Percentiles rank a stretch among this genome's conserved stretches.
These are phyloP conservation scores for Pteronura brasiliensis DNA, from an alignment of 2,113 vertebrate species.

Conservation along the genomic window DNA sequence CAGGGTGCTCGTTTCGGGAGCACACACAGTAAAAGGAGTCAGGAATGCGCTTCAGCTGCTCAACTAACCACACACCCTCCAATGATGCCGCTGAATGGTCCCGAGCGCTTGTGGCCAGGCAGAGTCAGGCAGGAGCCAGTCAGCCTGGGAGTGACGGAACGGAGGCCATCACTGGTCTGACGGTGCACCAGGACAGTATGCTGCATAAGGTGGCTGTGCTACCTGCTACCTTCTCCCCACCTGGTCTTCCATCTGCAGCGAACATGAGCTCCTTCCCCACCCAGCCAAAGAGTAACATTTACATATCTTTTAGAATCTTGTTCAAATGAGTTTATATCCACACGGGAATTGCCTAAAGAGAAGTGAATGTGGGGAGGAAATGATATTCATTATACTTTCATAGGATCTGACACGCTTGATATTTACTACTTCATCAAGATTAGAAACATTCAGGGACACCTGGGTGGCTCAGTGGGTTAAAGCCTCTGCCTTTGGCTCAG, in stretches of 20 bases:
- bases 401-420: not conserved
- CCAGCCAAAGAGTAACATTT: not conserved
- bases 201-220: conserved; percentile 95
- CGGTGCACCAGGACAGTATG: conserved; percentile 94
- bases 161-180: conserved; percentile 86
- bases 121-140: conserved; percentile 85
- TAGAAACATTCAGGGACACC: not conserved
- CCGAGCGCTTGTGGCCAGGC: conserved; percentile 69
- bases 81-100: conserved; percentile 86
- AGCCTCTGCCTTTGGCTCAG: no score
- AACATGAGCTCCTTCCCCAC: conserved; percentile 90
- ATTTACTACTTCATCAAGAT: not conserved
- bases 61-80: conserved; percentile 83
- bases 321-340: not conserved
- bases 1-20: conserved; percentile 79
- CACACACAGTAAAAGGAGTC: conserved; percentile 89
- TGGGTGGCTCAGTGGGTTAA: no score
- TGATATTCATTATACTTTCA: not conserved
- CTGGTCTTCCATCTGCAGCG: conserved; percentile 92
- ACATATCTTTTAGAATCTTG: not conserved
- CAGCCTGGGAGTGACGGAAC: conserved; percentile 82
- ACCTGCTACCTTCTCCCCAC: conserved; percentile 90
- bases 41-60: conserved; percentile 92
- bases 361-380: not conserved
- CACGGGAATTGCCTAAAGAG: not conserved